These are phyloP conservation scores for Amblyjoppa proteus DNA, from an alignment of 2,888 invertebrate species.

Conservation along the genomic window DNA sequence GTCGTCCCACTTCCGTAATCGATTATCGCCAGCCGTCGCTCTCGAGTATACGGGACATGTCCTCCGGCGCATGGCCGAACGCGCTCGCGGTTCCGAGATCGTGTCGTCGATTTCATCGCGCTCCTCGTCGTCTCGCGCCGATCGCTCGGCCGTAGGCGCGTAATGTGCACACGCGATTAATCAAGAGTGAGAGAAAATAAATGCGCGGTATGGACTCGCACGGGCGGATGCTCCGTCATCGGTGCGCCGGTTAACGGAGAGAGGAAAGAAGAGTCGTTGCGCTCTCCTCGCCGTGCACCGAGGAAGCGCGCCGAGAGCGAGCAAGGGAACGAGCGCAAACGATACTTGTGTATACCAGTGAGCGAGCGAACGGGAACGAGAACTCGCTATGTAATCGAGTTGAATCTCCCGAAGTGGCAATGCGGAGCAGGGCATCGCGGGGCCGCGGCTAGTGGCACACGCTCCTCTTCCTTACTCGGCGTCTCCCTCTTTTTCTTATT, in stretches of 20 bases:
- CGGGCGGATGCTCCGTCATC: slow-evolving; percentile 38
- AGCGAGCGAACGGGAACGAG: slow-evolving; percentile 66
- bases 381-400: slow-evolving; percentile 69
- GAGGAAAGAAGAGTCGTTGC: slow-evolving; percentile 66
- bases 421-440: slow-evolving; percentile 80
- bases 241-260: slow-evolving; percentile 73
- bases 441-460: slow-evolving; percentile 80
- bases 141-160: not conserved
- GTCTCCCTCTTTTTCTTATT: slow-evolving; percentile 48
- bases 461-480: slow-evolving; percentile 70
- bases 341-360: slow-evolving; percentile 30
- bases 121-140: slow-evolving; percentile 21
- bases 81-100: slow-evolving; percentile 48
- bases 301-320: not conserved
- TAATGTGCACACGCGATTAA: slow-evolving; percentile 58
- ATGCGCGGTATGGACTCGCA: slow-evolving; percentile 26
- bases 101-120: slow-evolving; percentile 63
- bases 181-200: slow-evolving; percentile 58
- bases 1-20: slow-evolving; percentile 44
- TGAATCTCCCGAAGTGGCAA: slow-evolving; percentile 78
- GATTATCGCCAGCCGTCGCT: slow-evolving; percentile 46
- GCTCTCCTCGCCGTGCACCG: not conserved
- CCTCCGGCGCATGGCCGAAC: not conserved
- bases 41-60: slow-evolving; percentile 1
- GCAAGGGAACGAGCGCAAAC: slow-evolving; percentile 7